Conservation (phyloP, 2,888 invertebrate genomes). For the Melitaea athalia region DNA sequence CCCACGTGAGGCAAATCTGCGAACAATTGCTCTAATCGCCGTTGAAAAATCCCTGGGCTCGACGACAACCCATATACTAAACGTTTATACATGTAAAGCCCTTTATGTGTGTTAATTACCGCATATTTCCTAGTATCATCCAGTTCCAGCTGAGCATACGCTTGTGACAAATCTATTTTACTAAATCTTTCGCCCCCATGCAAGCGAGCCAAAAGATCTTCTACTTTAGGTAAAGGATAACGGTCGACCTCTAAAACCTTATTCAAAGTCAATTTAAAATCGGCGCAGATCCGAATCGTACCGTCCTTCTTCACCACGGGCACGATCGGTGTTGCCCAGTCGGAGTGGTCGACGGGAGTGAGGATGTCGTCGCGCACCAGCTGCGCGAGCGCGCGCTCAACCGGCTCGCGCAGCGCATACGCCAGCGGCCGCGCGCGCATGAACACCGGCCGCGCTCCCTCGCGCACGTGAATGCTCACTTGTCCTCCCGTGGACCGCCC, state of each 20-base stretch:
- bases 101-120: slow-evolving; percentile 13
- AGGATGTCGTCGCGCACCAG: slow-evolving; percentile 34
- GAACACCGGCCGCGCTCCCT: slow-evolving; percentile 21
- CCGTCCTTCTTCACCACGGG: slow-evolving; percentile 37
- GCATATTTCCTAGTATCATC: neutral
- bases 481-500: slow-evolving; percentile 12
- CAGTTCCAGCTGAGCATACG: neutral
- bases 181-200: neutral
- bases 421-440: slow-evolving; percentile 18
- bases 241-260: slow-evolving; percentile 5
- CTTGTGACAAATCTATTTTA: slow-evolving; percentile 1
- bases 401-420: slow-evolving; percentile 30
- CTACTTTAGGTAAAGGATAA: slow-evolving; percentile 23
- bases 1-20: slow-evolving; percentile 33
- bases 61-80: slow-evolving; percentile 11
- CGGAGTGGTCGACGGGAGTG: slow-evolving; percentile 30
- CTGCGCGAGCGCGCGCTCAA: slow-evolving; percentile 35
- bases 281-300: slow-evolving; percentile 28
- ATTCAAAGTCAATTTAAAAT: slow-evolving; percentile 16
- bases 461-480: slow-evolving; percentile 12
- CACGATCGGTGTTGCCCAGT: slow-evolving; percentile 37
- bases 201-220: slow-evolving; percentile 11
- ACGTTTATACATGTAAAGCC: slow-evolving; percentile 11
- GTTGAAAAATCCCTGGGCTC: slow-evolving; percentile 49
- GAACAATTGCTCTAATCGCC: slow-evolving; percentile 47